Evolutionary conservation across 2,797 vertebrate genomes (phyloP).

Genomic region (Lacerta viridis): DNA sequence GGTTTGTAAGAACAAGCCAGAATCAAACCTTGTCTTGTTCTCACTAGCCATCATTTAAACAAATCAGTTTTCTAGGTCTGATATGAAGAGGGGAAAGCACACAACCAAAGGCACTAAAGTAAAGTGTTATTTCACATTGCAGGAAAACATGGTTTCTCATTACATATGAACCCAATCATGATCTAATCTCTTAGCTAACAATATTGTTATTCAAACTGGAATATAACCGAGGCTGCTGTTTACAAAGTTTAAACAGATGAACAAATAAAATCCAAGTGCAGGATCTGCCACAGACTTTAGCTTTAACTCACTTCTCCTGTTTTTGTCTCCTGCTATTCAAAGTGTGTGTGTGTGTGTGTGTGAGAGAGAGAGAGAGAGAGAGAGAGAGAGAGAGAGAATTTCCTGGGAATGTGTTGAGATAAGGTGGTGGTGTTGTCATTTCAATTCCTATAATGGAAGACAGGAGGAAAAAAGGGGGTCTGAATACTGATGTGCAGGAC

Average conservation of each 20-base stretch:
- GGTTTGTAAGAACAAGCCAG: neutral
- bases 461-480: neutral
- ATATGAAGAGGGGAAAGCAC: neutral
- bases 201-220: neutral
- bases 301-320: neutral
- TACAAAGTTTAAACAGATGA: neutral
- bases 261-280: neutral
- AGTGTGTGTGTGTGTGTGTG: neutral
- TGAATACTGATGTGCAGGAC: neutral
- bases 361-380: too few relatives aligned
- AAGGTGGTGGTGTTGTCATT: too few relatives aligned
- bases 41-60: neutral
- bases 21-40: neutral
- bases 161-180: neutral
- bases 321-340: neutral
- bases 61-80: too few relatives aligned
- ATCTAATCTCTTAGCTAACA: conserved; percentile 51
- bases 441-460: neutral
- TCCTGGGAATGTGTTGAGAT: neutral
- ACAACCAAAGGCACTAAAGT: neutral
- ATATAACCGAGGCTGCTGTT: neutral
- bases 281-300: neutral
- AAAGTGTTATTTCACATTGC: too few relatives aligned
- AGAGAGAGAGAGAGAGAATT: neutral
- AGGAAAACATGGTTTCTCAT: neutral